phyloP scores from a whole-genome alignment of 2,888 invertebrate genomes.

The Volucella inflata region DNA sequence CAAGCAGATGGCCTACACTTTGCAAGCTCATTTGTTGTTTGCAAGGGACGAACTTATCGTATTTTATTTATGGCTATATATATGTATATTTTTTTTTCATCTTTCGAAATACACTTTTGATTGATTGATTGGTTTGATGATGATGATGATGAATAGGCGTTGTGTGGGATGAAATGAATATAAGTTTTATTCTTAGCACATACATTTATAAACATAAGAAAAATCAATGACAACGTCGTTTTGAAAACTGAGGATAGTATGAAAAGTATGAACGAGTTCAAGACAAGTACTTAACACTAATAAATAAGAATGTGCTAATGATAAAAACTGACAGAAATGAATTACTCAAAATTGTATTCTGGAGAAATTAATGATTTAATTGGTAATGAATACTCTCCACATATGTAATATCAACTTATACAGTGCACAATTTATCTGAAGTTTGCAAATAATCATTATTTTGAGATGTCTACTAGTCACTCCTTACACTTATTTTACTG shows the following conservation, averaged over 20 bases:
- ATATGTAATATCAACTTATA: too few relatives aligned
- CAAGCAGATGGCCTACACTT: not conserved
- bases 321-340: not conserved
- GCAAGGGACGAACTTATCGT: conserved; percentile 30
- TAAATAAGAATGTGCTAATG: not conserved
- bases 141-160: conserved; percentile 60
- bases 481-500: too few relatives aligned
- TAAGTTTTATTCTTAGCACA: too few relatives aligned
- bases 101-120: conserved; percentile 47
- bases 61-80: conserved; percentile 8
- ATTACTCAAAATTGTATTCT: too few relatives aligned
- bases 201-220: not conserved
- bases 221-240: conserved; percentile 22
- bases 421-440: too few relatives aligned
- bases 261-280: too few relatives aligned
- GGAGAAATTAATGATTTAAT: too few relatives aligned
- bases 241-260: not conserved
- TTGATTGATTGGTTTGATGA: conserved; percentile 59
- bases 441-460: too few relatives aligned
- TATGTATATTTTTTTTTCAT: conserved; percentile 2
- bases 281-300: too few relatives aligned
- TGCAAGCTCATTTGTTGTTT: conserved; percentile 41
- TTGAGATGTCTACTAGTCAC: too few relatives aligned
- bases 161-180: conserved; percentile 34
- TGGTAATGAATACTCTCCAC: too few relatives aligned